A percentile compares a stretch with the other conserved stretches of the same genome.
Conservation (phyloP, 2,888 invertebrate species). For the Teinopalpus imperialis region DNA sequence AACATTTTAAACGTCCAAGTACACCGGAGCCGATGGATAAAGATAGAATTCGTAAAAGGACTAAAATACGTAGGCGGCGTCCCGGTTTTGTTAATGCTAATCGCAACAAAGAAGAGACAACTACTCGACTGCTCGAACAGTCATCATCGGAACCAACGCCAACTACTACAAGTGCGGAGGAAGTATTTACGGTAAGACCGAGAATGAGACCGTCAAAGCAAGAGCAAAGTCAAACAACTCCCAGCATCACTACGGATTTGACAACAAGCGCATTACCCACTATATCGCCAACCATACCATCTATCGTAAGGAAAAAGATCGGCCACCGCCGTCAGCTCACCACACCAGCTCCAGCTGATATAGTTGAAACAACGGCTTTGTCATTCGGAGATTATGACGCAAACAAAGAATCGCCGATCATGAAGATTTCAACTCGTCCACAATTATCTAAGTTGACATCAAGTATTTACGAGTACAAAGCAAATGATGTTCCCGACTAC, state of each 20-base stretch:
- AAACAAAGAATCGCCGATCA: conserved; percentile 70
- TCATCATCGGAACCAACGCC: conserved; percentile 40
- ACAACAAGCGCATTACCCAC: conserved; percentile 75
- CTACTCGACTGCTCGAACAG: conserved; percentile 40
- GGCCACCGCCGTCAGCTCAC: conserved; percentile 56
- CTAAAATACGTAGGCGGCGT: conserved; percentile 71
- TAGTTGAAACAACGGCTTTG: conserved; percentile 62
- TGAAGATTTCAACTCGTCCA: conserved; percentile 74
- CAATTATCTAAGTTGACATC: conserved; percentile 48
- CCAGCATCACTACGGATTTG: conserved; percentile 66
- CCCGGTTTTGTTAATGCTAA: conserved; percentile 56
- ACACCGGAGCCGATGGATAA: conserved; percentile 50
- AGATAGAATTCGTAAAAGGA: conserved; percentile 66
- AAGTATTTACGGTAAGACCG: conserved; percentile 62
- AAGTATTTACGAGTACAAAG: conserved; percentile 49
- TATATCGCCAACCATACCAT: conserved; percentile 67
- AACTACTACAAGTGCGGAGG: conserved; percentile 47
- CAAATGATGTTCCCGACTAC: conserved; percentile 63
- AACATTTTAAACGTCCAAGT: conserved; percentile 69
- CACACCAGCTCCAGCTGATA: conserved; percentile 53
- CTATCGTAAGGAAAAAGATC: conserved; percentile 65
- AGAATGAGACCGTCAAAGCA: conserved; percentile 57
- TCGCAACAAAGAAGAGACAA: conserved; percentile 53
- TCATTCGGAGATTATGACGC: conserved; percentile 47
- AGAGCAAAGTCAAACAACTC: conserved; percentile 63